Evolutionary conservation across 1,140 invertebrate species (phyloP).

Genomic region (Hylaeus volcanicus): DNA sequence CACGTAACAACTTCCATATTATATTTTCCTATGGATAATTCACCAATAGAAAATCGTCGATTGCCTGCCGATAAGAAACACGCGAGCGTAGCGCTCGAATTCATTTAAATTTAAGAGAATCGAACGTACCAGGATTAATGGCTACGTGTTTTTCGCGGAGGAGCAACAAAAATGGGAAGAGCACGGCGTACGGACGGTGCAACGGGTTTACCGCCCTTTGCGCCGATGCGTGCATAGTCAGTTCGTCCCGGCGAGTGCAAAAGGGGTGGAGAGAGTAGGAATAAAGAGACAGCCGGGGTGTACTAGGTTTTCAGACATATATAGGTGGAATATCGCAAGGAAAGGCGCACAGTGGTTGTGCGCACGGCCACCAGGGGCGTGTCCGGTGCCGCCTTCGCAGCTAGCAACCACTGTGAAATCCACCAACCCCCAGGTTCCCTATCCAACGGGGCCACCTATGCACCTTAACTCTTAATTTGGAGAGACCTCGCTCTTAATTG

Average conservation of each 20-base stretch:
- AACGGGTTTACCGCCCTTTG: constrained; percentile 50
- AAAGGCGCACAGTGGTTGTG: constrained; percentile 75
- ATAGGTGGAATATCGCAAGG: constrained; percentile 69
- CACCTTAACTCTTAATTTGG: constrained; percentile 76
- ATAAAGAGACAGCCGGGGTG: constrained; percentile 68
- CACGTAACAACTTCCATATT: too few relatives aligned
- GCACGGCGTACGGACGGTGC: constrained; percentile 41
- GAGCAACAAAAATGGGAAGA: constrained; percentile 53
- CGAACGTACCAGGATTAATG: constrained; percentile 57
- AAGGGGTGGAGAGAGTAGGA: constrained; percentile 62
- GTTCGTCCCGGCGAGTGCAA: constrained; percentile 54
- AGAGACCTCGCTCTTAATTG: constrained; percentile 72
- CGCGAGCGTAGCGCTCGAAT: background rate
- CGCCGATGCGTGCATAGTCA: constrained; percentile 56
- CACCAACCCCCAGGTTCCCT: constrained; percentile 66
- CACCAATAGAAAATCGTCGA: background rate
- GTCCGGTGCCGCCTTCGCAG: constrained; percentile 76
- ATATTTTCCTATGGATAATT: too few relatives aligned
- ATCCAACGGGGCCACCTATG: constrained; percentile 68
- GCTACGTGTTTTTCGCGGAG: constrained; percentile 43
- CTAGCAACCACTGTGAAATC: constrained; percentile 64
- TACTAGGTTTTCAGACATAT: constrained; percentile 67
- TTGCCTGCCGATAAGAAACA: background rate
- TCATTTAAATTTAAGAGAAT: constrained; percentile 50
- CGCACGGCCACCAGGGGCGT: constrained; percentile 75